Percentiles rank a stretch among this genome's conserved stretches.
Conservation (phyloP, 2,888 invertebrate genomes). For the Hybos culiciformis region DNA sequence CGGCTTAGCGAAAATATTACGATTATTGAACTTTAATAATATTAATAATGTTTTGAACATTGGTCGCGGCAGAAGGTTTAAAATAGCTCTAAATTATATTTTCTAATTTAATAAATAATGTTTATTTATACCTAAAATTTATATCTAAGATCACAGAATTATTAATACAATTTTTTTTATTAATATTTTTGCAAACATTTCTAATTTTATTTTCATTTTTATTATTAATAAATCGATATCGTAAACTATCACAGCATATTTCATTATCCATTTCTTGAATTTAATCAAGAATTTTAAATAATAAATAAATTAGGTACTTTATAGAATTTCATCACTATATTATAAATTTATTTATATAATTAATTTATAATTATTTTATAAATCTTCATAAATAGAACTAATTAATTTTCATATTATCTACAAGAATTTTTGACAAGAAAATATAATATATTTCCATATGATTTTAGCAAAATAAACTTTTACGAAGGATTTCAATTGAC, state of each 20-base stretch:
- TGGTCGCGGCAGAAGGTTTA: too few species aligned
- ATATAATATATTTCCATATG: neutral
- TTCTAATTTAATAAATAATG: too few species aligned
- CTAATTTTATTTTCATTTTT: neutral
- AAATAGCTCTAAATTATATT: too few species aligned
- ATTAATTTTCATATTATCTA: neutral
- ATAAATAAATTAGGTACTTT: neutral
- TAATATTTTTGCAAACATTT: neutral
- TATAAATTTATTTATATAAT: too few species aligned
- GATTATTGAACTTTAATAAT: too few species aligned
- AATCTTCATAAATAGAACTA: slow-evolving; percentile 1
- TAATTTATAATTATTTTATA: slow-evolving; percentile 30
- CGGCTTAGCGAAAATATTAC: too few species aligned
- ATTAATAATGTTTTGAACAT: too few species aligned
- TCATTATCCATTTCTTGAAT: neutral
- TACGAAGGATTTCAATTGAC: neutral
- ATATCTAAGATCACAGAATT: too few species aligned
- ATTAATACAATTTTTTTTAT: neutral
- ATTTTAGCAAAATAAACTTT: neutral
- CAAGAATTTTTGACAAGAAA: neutral
- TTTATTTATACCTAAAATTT: too few species aligned
- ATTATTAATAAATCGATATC: neutral
- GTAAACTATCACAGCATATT: neutral
- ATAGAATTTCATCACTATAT: neutral
- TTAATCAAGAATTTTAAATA: neutral